A percentile compares a stretch with the other conserved stretches of the same genome.
phyloP scores from a whole-genome alignment of 2,888 invertebrate species.

The Macrophya alboannulata region DNA sequence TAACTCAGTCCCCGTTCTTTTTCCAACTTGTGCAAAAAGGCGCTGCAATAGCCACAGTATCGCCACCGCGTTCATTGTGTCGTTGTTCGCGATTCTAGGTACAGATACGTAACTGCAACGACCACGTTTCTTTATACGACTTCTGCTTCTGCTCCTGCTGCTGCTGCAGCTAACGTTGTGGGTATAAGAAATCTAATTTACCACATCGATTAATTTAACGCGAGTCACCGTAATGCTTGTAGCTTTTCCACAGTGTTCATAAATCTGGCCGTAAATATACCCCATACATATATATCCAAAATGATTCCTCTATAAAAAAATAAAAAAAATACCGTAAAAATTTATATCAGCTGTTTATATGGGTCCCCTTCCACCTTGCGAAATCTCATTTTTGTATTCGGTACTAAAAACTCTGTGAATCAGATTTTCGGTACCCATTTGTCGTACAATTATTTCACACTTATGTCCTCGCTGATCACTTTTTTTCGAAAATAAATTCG shows the following conservation, averaged over 20 bases:
- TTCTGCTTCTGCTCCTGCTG: neutral
- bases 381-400: neutral
- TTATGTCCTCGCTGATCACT: neutral
- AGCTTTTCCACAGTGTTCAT: neutral
- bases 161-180: neutral
- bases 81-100: neutral
- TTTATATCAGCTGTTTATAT: neutral
- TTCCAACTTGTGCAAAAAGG: neutral
- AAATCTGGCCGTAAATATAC: neutral
- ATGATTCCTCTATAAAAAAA: neutral
- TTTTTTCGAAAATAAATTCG: neutral
- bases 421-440: neutral
- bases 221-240: neutral
- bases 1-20: neutral
- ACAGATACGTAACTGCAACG: conserved; percentile 29
- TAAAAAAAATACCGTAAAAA: neutral
- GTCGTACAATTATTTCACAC: neutral
- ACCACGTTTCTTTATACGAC: conserved; percentile 39
- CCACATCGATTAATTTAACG: conserved; percentile 43
- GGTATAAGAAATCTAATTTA: conserved; percentile 39
- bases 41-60: neutral
- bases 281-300: conserved; percentile 18
- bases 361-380: neutral
- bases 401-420: neutral
- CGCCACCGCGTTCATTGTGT: neutral